A percentile compares a stretch with the other conserved stretches of the same genome.
Evolutionary conservation across 1,140 invertebrate genomes (phyloP).

Genomic region (Penaeus chinensis): DNA sequence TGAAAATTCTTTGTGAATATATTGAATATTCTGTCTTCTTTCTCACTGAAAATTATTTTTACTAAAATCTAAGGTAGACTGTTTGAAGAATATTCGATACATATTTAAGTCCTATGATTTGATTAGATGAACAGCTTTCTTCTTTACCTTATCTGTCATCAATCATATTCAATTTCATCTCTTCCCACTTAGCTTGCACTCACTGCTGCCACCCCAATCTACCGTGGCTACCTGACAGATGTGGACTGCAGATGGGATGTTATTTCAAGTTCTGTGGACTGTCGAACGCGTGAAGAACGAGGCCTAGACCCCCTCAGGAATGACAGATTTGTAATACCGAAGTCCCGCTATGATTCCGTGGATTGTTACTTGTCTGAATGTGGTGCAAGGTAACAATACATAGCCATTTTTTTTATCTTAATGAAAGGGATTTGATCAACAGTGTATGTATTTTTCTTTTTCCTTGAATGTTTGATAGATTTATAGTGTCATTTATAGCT

Average conservation of each 20-base stretch:
- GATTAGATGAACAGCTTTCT: no score
- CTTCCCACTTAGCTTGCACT: slow-evolving; percentile 77
- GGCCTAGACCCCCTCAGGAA: slow-evolving; percentile 77
- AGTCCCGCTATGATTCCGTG: slow-evolving; percentile 98
- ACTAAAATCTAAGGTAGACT: no score
- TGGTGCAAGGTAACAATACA: slow-evolving; percentile 68
- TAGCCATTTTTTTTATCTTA: no score
- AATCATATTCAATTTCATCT: neutral
- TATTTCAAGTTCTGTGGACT: slow-evolving; percentile 94
- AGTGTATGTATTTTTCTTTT: neutral
- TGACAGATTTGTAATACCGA: slow-evolving; percentile 86
- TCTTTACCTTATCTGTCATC: no score
- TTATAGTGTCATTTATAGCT: no score
- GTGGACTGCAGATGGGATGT: slow-evolving; percentile 98
- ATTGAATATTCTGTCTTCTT: no score
- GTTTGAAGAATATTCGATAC: no score
- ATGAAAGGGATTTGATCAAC: neutral
- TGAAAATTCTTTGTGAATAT: no score
- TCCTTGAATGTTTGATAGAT: neutral
- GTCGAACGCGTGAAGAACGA: slow-evolving; percentile 92
- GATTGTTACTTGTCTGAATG: slow-evolving; percentile 94
- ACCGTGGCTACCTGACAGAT: slow-evolving; percentile 92
- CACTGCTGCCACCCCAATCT: slow-evolving; percentile 95
- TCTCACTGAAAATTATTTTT: no score
- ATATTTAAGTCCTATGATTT: no score